Evolutionary conservation across 2,797 vertebrate genomes (phyloP).

Genomic region (Tapirus indicus): DNA sequence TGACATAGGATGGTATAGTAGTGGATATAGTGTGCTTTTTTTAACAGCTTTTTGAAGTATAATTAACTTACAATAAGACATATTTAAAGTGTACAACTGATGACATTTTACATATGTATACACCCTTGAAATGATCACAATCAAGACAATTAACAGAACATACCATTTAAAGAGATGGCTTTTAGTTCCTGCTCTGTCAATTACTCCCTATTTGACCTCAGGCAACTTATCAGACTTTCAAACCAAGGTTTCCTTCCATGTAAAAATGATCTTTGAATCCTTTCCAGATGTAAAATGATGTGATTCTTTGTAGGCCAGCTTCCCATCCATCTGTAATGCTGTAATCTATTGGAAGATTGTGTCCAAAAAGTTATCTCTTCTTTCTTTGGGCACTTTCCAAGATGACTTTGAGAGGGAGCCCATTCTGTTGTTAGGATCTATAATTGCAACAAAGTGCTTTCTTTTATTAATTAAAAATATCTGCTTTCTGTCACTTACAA

Average conservation of each 20-base stretch:
- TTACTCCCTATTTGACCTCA: neutral
- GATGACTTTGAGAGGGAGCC: neutral
- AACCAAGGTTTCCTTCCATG: neutral
- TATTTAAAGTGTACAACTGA: neutral
- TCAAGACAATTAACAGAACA: neutral
- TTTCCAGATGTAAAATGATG: constrained; percentile 31
- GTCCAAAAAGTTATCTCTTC: neutral
- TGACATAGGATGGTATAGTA: neutral
- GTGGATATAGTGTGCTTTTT: neutral
- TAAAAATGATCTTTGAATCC: neutral
- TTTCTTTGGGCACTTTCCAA: neutral
- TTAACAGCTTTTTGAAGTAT: neutral
- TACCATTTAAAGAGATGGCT: neutral
- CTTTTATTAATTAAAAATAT: constrained; percentile 47
- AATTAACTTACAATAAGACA: neutral
- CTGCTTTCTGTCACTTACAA: neutral
- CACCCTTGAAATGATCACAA: neutral
- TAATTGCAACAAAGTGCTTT: neutral
- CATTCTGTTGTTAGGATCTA: neutral
- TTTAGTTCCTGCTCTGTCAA: neutral
- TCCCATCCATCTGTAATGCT: neutral
- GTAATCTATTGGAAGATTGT: neutral
- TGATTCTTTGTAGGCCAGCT: neutral
- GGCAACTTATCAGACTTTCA: neutral
- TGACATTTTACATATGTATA: neutral